phyloP scores from a whole-genome alignment of 2,888 invertebrate species.

The Stenurella melanura region DNA sequence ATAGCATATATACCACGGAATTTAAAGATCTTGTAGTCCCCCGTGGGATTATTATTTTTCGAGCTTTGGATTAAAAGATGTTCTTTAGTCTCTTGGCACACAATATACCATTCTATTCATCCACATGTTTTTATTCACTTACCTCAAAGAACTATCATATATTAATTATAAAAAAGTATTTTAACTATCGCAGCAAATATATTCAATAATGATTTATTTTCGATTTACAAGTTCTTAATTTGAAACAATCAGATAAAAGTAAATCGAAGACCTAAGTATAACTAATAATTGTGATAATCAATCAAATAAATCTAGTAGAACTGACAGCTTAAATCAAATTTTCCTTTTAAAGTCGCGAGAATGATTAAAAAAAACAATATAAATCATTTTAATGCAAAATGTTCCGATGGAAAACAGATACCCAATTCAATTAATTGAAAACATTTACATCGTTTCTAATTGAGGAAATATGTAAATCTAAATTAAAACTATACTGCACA shows the following conservation, averaged over 20 bases:
- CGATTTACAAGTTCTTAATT: not conserved
- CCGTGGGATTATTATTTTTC: too few species aligned
- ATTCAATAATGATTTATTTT: not conserved
- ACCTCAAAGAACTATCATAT: too few species aligned
- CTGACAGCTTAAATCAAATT: not conserved
- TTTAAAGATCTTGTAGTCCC: too few species aligned
- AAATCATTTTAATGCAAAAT: not conserved
- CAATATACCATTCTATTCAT: too few species aligned
- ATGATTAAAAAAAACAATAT: slow-evolving; percentile 1
- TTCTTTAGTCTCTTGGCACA: too few species aligned
- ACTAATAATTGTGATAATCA: not conserved
- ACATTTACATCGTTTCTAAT: not conserved
- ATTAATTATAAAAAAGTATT: too few species aligned
- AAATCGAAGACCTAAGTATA: not conserved
- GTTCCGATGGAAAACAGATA: not conserved
- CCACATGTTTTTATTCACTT: too few species aligned
- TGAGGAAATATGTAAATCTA: too few species aligned
- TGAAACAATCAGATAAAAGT: not conserved
- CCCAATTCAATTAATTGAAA: not conserved
- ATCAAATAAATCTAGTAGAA: slow-evolving; percentile 2
- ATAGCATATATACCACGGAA: too few species aligned
- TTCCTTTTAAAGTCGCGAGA: not conserved
- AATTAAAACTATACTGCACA: too few species aligned
- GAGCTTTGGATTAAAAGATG: too few species aligned
- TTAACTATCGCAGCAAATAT: not conserved